Evolutionary conservation across 1,140 invertebrate species (phyloP), one percentile per base, ranked within the genome.

Genomic region (Trichomalopsis sarcophagae): DNA sequence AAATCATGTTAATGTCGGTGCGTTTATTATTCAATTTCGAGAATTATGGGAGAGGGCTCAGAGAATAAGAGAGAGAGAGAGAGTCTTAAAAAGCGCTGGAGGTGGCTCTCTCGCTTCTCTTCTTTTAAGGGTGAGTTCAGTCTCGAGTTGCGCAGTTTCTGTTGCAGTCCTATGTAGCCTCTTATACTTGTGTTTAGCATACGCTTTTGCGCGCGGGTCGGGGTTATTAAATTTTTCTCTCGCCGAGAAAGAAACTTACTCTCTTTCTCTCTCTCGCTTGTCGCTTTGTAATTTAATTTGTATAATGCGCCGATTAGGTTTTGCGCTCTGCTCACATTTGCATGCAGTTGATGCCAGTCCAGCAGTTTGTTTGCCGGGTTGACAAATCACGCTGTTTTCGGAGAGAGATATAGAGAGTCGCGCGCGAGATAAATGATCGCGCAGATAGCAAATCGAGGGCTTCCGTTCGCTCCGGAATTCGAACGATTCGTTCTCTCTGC

Each of bases 1-100:
- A 75, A 84, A 84, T 84, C 83, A 74, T 80, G 69, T 84, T 81
- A 84, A 84, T 75, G 69, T 81, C 77, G 47, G 68, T 81, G 77
- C 77, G 83, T 84, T 84, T 84, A 84, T 84, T 84, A 84, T 84
- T 84, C 77, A 84, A 84, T 84, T 84, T 80, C 27, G 23, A 66
- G 77, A 73, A 73, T 79, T 73, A 79, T 40, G 21, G 14, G 40
- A 44, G 50, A 40, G 30, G 33, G 33, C 5, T 36, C 33, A 36
- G 33, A 36, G 33, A 36, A 6, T 4, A 6, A 36, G 33, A 36
- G 0, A 36, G 33, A 36, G 33, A 36, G 33, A 36, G 33, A 36
- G 33, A 3, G 33, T 6, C 33, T 36, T 36, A 36, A 36, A 36
- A 36, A 36, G 5, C 33, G 33, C 33, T 4, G 33, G 33, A 36